These are phyloP conservation scores for Campaea margaritaria DNA, from an alignment of 2,888 invertebrate genomes.

Conservation along the genomic window DNA sequence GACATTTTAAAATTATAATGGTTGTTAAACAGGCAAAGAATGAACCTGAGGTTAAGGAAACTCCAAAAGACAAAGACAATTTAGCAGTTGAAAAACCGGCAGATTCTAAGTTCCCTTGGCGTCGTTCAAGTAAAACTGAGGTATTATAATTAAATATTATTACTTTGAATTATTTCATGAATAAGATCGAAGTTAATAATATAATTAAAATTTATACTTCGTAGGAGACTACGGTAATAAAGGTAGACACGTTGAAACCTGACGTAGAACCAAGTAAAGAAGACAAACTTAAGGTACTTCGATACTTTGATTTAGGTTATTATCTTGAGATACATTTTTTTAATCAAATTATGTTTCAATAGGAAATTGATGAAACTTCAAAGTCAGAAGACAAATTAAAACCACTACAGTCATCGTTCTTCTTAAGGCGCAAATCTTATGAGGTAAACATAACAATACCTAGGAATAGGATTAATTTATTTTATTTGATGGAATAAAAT, in stretches of 20 bases:
- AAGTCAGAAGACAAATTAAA: conserved; percentile 47
- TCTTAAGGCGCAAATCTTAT: conserved; percentile 56
- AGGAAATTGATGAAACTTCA: conserved; percentile 55
- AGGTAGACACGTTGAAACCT: conserved; percentile 25
- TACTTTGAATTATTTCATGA: neutral
- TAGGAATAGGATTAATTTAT: too few relatives aligned
- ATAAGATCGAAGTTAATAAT: neutral
- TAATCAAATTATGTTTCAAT: conserved; percentile 39
- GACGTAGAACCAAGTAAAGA: conserved; percentile 18
- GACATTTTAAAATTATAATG: neutral
- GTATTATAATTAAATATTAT: conserved; percentile 37
- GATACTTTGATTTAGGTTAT: neutral
- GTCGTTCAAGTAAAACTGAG: conserved; percentile 47
- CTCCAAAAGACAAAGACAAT: conserved; percentile 14
- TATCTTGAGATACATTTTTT: neutral
- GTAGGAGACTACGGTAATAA: conserved; percentile 34
- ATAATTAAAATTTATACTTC: conserved; percentile 17
- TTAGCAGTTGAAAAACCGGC: conserved; percentile 38
- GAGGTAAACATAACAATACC: conserved; percentile 50
- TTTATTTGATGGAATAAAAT: neutral
- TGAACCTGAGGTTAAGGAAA: conserved; percentile 30
- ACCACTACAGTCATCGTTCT: conserved; percentile 53
- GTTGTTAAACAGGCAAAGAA: conserved; percentile 14
- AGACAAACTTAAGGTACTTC: conserved; percentile 32
- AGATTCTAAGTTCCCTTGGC: conserved; percentile 40